Evolutionary conservation across 2,113 vertebrate species (phyloP).

Genomic region (Naja naja): DNA sequence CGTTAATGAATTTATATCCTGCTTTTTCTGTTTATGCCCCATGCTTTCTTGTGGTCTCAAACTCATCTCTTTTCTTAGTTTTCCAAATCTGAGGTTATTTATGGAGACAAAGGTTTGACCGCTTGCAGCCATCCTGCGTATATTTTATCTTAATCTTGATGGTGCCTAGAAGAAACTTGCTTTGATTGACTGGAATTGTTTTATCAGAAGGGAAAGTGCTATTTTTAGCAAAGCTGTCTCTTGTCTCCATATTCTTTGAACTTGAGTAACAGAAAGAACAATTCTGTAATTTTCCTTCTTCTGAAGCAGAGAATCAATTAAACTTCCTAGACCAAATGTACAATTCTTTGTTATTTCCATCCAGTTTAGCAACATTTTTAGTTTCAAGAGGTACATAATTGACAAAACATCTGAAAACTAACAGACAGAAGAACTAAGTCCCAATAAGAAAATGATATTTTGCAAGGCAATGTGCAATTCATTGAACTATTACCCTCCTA

Average conservation of each 20-base stretch:
- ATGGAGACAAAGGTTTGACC: neutral
- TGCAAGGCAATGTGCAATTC: neutral
- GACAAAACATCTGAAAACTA: conserved; percentile 11
- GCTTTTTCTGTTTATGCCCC: neutral
- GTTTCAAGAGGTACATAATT: conserved; percentile 31
- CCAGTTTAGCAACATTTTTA: neutral
- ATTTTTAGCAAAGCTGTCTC: neutral
- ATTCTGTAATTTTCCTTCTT: neutral
- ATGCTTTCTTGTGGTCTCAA: neutral
- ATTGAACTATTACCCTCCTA: neutral
- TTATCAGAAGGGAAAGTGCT: neutral
- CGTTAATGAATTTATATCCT: neutral
- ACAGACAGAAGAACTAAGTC: conserved; percentile 21
- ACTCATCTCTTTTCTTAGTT: neutral
- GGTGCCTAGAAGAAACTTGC: neutral
- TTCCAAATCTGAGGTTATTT: neutral
- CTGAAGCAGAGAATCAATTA: neutral
- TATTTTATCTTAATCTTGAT: neutral
- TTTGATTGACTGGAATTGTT: neutral
- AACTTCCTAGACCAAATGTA: neutral
- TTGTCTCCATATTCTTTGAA: neutral
- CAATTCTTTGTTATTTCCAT: neutral
- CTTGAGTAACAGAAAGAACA: neutral
- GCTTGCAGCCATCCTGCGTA: neutral
- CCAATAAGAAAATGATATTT: conserved; percentile 36